Base-by-base conservation (phyloP, 2,113 vertebrate species). In the Typhlomys cinereus region DNA sequence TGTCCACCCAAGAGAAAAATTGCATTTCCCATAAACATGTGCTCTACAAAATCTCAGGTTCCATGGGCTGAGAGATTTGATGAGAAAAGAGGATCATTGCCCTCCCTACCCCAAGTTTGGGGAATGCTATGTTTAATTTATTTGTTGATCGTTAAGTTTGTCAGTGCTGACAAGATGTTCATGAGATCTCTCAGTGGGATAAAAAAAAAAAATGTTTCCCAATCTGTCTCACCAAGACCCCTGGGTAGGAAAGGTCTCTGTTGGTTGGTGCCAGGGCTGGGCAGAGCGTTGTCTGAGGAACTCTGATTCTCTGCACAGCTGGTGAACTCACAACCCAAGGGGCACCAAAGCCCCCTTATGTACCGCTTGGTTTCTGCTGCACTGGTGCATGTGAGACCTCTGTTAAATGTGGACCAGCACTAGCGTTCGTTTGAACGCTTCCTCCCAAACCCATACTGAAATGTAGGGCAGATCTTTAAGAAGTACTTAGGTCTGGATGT, bases 11-110 rank as follows among this genome's bases (percentile, higher is more conserved):
- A 46, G 61, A 64, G 48, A 81, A 61, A 69, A 95, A 94, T 71
- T 71, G 39, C 90, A 88, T 27, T 92, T 92, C 78, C 52, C 88
- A 76, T n/a, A n/a, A n/a, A 71, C 69, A 64, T n/a, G 11, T 21
- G 36, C 59, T 87, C 62, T 34, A 12, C 3, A 9, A 76, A 50
- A 69, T 39, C 25, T 39, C 34, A 69, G 73, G 39, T 44, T 92
- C 79, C 34, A 1, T 3, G 20, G 78, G 21, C 36, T 31, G 66
- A 62, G 61, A 59, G 27, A 92, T 57, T 34, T 85, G 89, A 87
- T 74, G n/a, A n/a, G 50, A 83, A 90, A 86, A 70, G 71, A 41
- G 85, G 27, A 34, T 76, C 39, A 44, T 13, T 41, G 89, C 89
- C 71, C n/a, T n/a, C n/a, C n/a, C n/a, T n/a, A n/a, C n/a, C n/a